Base-by-base conservation (phyloP, 2,888 invertebrate genomes). In the Prionchulus punctatus region DNA sequence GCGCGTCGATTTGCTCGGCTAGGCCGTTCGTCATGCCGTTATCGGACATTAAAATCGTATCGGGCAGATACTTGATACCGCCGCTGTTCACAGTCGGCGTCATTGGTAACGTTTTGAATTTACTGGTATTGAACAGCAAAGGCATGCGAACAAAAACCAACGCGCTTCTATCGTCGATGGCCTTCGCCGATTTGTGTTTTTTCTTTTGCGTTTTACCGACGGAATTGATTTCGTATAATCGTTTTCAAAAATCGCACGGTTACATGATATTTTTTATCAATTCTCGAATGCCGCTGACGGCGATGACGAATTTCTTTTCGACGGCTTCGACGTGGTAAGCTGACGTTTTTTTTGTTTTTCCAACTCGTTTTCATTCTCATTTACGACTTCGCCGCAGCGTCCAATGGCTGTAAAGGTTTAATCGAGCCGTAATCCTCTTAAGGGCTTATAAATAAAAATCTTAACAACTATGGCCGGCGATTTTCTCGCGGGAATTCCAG, bases 61-160 rank as follows among this genome's bases (percentile, higher is more conserved):
- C n/a, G 15, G 23, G 47, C 47, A 3, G 26, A 54, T 54, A 54
- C 30, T 18, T 54, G 4, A 45, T 54, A 15, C 54, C 54, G 4
- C 26, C 28, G 21, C 43, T 27, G 25, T 45, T 54, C 21, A 15
- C n/a, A 4, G 15, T 54, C 3, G 54, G 54, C 7, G 25, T 43
- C 23, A 26, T 54, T n/a, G 54, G 54, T 15, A 54, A 54, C 23
- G 18, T 12, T 12, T 25, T 54, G 18, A 54, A 54, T 43, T 28
- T 54, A 23, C 2, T 54, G 27, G 54, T 54, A 2, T 30, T 54
- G n/a, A 45, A 45, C 15, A 12, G 3, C 18, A 7, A n/a, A n/a
- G 45, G 43, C 4, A 54, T 54, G 54, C 30, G 54, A n/a, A 45
- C 54, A 7, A 45, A 43, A 30, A 54, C 54, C 43, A 54, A 54